Evolutionary conservation across 2,888 invertebrate species (phyloP).

Genomic region (Crioceris asparagi): DNA sequence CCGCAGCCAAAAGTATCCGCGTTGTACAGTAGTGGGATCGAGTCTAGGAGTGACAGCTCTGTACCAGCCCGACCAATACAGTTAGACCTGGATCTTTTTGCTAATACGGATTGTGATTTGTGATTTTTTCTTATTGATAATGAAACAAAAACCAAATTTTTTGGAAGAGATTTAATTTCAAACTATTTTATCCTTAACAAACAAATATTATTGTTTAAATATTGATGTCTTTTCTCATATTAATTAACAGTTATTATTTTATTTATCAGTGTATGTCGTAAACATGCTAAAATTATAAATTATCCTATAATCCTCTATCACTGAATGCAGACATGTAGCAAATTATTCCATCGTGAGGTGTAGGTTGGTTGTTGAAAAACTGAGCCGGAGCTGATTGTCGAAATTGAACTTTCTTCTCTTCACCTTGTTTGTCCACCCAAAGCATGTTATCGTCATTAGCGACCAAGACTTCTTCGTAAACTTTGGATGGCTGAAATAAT

Average conservation of each 20-base stretch:
- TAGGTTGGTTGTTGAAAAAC: constrained; percentile 21
- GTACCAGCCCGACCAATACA: constrained; percentile 75
- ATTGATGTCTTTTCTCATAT: too few species aligned
- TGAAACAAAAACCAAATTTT: too few species aligned
- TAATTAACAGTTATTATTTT: too few species aligned
- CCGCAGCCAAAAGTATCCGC: constrained; percentile 99
- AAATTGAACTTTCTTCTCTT: constrained; percentile 11
- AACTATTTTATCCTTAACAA: too few species aligned
- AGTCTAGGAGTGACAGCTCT: constrained; percentile 90
- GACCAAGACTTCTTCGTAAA: constrained; percentile 23
- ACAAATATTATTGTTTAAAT: too few species aligned
- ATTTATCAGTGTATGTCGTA: too few species aligned
- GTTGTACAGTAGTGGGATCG: constrained; percentile 98
- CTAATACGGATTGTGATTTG: too few species aligned
- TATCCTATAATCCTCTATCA: constrained; percentile 17
- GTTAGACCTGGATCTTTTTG: constrained; percentile 65
- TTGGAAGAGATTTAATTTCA: too few species aligned
- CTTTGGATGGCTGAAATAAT: constrained; percentile 16
- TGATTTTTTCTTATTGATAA: too few species aligned
- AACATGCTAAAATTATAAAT: too few species aligned
- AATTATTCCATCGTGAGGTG: constrained; percentile 22
- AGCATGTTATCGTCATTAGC: constrained; percentile 23
- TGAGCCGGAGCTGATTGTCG: constrained; percentile 18
- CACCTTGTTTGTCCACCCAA: constrained; percentile 13
- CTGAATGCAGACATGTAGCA: constrained; percentile 26